Conservation (phyloP, 1,140 invertebrate genomes). For the Cyphomyrmex costatus region DNA sequence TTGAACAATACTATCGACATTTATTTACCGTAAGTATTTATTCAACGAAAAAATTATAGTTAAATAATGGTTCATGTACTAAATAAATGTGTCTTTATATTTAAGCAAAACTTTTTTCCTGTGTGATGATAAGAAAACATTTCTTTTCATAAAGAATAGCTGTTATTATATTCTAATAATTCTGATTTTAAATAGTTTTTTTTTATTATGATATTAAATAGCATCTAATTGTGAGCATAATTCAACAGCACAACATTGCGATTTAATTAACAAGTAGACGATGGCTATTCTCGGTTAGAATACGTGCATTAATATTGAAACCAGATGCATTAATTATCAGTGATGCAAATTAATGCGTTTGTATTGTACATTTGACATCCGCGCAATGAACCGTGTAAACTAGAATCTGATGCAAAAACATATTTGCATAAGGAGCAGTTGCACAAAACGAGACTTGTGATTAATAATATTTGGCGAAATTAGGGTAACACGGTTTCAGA, state of each 20-base stretch:
- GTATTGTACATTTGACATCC: slow-evolving; percentile 11
- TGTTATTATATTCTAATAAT: no score
- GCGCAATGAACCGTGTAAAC: slow-evolving; percentile 15
- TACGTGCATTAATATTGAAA: slow-evolving; percentile 29
- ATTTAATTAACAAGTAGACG: slow-evolving; percentile 34
- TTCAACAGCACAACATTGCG: slow-evolving; percentile 16
- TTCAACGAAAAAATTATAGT: no score
- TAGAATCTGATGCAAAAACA: background rate
- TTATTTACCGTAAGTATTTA: no score
- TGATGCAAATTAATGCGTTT: slow-evolving; percentile 41
- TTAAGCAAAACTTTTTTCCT: no score
- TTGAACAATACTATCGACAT: no score
- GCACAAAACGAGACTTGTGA: background rate
- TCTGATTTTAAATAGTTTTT: background rate
- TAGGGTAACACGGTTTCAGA: slow-evolving; percentile 21
- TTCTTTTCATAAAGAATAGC: background rate
- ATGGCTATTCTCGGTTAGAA: slow-evolving; percentile 6
- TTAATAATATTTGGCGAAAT: slow-evolving; percentile 6
- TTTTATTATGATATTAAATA: background rate
- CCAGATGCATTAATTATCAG: slow-evolving; percentile 17
- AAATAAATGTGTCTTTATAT: no score
- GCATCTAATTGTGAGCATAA: background rate
- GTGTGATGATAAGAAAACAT: background rate
- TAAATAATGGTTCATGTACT: no score
- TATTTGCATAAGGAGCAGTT: slow-evolving; percentile 14